Base-by-base conservation (phyloP, 2,888 invertebrate species). In the Pachydiplax longipennis region DNA sequence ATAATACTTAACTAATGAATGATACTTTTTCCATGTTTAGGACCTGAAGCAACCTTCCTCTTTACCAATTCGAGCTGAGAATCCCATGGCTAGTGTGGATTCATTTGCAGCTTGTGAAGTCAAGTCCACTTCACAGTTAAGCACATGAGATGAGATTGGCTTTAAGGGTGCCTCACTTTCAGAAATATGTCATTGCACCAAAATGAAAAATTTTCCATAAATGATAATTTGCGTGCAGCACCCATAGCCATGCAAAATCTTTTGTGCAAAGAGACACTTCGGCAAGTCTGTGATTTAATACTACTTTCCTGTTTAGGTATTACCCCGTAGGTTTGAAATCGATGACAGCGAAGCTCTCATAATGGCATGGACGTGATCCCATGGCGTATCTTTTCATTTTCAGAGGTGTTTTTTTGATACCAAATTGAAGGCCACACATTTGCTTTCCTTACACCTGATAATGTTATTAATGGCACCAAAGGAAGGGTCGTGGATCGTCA, bases 281-380 rank as follows among this genome's bases (percentile, higher is more conserved):
- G 61, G 61, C 48, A 87, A 87, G 58, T 87, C 87, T 87, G 87
- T 87, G 87, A 87, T 87, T 87, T 83, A 82, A 58, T 61, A 83
- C 1, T 40, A 87, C n/a, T 61, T n/a, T 40, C 58, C 61, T 37
- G 22, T n/a, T n/a, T n/a, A n/a, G n/a, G n/a, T n/a, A n/a, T n/a
- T n/a, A n/a, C n/a, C n/a, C n/a, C n/a, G n/a, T 65, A 87, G 22
- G 35, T 53, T 87, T 87, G 15, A 53, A 18, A 15, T 53, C 18
- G 18, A 53, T 0, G 53, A 53, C 18, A 53, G 53, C 18, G 3
- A 18, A 53, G 18, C 53, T 53, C 15, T 6, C 18, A 18, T 53
- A 53, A 18, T 53, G 53, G 53, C 18, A 18, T 18, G 18, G 15
- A 53, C 3, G 3, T 48, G 3, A 53, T 53, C 18, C 18, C 53